These are phyloP conservation scores for Trichomalopsis sarcophagae DNA, from an alignment of 1,140 invertebrate genomes.

Conservation along the genomic window DNA sequence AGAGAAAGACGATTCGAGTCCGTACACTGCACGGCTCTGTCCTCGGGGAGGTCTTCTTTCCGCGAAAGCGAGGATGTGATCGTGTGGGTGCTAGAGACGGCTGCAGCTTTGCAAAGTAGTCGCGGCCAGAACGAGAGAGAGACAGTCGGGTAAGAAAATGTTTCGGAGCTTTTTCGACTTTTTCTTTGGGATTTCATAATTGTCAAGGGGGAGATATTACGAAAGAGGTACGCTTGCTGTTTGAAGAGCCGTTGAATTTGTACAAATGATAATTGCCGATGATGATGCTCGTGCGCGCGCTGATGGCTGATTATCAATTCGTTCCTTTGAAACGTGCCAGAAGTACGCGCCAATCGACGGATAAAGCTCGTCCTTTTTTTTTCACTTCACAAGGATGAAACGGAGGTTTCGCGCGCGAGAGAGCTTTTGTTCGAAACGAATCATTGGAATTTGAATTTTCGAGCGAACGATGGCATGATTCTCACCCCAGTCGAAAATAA, in stretches of 20 bases:
- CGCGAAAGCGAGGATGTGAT: not conserved
- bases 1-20: slow-evolving; percentile 16
- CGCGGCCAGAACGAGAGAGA: not conserved
- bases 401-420: too few relatives aligned
- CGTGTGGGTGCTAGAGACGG: slow-evolving; percentile 19
- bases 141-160: slow-evolving; percentile 33
- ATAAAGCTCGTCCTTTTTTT: too few relatives aligned
- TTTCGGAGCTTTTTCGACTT: too few relatives aligned
- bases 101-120: slow-evolving; percentile 18
- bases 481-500: not conserved
- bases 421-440: too few relatives aligned
- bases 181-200: too few relatives aligned
- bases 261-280: not conserved
- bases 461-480: not conserved
- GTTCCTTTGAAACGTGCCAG: not conserved
- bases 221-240: too few relatives aligned
- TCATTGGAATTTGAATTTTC: too few relatives aligned
- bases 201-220: too few relatives aligned
- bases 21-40: not conserved
- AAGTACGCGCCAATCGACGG: not conserved
- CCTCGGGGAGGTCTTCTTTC: slow-evolving; percentile 42
- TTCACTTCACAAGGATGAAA: too few relatives aligned
- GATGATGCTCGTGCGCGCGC: not conserved
- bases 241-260: too few relatives aligned
- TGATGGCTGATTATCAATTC: not conserved